Evolutionary conservation across 2,888 invertebrate genomes (phyloP), one percentile per base, ranked within the genome.

Genomic region (Drosophila greeni): DNA sequence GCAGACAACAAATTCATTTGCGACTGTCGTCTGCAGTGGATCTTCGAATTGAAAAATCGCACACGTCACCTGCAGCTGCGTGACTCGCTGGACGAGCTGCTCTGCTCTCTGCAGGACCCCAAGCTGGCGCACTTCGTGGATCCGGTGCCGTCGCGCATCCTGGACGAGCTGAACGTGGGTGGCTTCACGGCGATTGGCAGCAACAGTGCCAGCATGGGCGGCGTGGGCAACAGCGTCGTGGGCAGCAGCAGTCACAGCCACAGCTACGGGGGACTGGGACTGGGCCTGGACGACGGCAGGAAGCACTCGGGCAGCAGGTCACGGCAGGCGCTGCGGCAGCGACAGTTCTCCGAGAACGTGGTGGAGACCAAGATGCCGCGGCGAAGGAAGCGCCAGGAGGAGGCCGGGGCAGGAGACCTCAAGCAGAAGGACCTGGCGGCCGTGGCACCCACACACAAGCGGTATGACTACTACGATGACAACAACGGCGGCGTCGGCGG

Each of bases 1-100:
- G 52, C 93, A 96, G 95, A 93, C 82, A 96, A 95, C 90, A 92
- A 92, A 87, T 93, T 95, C 89, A 91, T 92, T 78, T 96, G 95
- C 89, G 95, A 95, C 90, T 95, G 95, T 88, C 92, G 94, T 74
- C 90, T 95, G 75, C 92, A 92, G 75, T 95, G 95, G 95, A 92
- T 95, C 89, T 93, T 93, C 89, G 90, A 90, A 45, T 89, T 95
- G 66, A 87, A 81, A 82, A 86, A 94, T 88, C 94, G 94, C 75
- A 95, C 95, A 72, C 92, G 92, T 87, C 94, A 93, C 86, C 90
- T 91, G 75, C 91, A 92, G 81, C 91, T 94, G 72, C 92, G 91
- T 75, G 91, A 92, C 75, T 92, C 92, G 33, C 90, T 95, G 53
- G 94, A 94, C 79, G 91, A 92, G 66, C 91, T 95, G 73, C 92